A percentile compares a stretch with the other conserved stretches of the same genome.
phyloP scores from a whole-genome alignment of 64 coral and sea anemone genomes.

The Orbicella faveolata region DNA sequence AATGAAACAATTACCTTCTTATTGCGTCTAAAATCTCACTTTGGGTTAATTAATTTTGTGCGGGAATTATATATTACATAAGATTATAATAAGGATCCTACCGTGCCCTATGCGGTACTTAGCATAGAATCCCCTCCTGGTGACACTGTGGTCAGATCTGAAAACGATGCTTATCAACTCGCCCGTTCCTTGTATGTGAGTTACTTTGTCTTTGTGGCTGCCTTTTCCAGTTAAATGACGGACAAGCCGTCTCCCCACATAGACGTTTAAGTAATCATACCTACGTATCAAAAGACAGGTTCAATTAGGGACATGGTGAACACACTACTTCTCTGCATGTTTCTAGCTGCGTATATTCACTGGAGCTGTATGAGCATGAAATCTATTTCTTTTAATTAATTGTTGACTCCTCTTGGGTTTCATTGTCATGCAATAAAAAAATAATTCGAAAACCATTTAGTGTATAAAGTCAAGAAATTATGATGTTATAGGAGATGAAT shows the following conservation, averaged over 20 bases:
- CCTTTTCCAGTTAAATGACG: background rate
- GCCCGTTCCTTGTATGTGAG: constrained; percentile 16
- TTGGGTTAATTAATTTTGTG: too few relatives aligned
- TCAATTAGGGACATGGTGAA: too few relatives aligned
- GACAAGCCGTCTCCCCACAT: background rate
- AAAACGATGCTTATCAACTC: background rate
- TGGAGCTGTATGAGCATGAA: too few relatives aligned
- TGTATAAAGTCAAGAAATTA: too few relatives aligned
- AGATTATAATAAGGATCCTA: background rate
- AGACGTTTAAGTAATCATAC: constrained; percentile 21
- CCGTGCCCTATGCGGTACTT: background rate
- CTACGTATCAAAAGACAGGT: background rate
- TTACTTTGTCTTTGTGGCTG: background rate
- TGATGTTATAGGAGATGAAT: too few relatives aligned
- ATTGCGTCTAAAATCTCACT: too few relatives aligned
- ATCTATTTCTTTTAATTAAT: too few relatives aligned
- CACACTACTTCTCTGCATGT: background rate
- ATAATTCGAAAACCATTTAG: too few relatives aligned
- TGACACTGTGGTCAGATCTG: constrained; percentile 26
- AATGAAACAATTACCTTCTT: too few relatives aligned
- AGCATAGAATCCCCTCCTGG: constrained; percentile 28
- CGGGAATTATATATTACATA: background rate
- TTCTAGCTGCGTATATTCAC: too few relatives aligned
- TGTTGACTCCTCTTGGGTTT: too few relatives aligned
- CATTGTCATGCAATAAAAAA: too few relatives aligned